phyloP scores from a whole-genome alignment of 2,888 invertebrate genomes.

The Caenorhabditis imperialis region DNA sequence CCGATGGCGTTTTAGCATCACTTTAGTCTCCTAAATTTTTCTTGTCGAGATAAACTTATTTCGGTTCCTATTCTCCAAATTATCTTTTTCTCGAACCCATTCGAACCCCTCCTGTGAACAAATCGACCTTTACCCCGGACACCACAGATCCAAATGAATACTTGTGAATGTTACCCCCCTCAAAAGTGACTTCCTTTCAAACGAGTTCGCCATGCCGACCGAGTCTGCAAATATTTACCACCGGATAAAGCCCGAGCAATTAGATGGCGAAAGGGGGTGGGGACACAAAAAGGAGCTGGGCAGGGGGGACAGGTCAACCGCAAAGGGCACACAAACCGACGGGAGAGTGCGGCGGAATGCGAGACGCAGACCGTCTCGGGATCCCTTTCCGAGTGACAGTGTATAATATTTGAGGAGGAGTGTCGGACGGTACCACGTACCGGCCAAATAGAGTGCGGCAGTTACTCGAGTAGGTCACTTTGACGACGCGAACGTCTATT shows the following conservation, averaged over 20 bases:
- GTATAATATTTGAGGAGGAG: conserved; percentile 57
- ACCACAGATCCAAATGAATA: conserved; percentile 18
- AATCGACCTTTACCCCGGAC: too few relatives aligned
- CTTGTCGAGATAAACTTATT: conserved; percentile 44
- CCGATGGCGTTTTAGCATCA: conserved; percentile 18
- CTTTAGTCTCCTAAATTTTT: conserved; percentile 38
- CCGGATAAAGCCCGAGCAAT: conserved; percentile 31
- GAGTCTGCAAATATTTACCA: conserved; percentile 31
- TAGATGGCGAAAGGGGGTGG: conserved; percentile 5
- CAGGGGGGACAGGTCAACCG: conserved; percentile 30
- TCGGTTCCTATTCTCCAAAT: conserved; percentile 8
- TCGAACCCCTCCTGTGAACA: too few relatives aligned
- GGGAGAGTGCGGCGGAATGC: neutral
- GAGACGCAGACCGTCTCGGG: conserved; percentile 5
- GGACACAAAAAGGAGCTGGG: conserved; percentile 33
- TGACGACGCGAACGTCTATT: too few relatives aligned
- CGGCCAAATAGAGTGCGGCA: conserved; percentile 23
- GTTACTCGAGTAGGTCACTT: too few relatives aligned
- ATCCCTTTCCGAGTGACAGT: conserved; percentile 30
- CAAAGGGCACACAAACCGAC: conserved; percentile 48
- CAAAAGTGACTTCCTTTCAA: too few relatives aligned
- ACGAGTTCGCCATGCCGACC: conserved; percentile 11
- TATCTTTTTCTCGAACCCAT: too few relatives aligned
- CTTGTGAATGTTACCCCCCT: conserved; percentile 6
- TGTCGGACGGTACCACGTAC: conserved; percentile 62